Base-by-base conservation (phyloP, 2,888 invertebrate genomes). In the Cryptocheilus praepositus region DNA sequence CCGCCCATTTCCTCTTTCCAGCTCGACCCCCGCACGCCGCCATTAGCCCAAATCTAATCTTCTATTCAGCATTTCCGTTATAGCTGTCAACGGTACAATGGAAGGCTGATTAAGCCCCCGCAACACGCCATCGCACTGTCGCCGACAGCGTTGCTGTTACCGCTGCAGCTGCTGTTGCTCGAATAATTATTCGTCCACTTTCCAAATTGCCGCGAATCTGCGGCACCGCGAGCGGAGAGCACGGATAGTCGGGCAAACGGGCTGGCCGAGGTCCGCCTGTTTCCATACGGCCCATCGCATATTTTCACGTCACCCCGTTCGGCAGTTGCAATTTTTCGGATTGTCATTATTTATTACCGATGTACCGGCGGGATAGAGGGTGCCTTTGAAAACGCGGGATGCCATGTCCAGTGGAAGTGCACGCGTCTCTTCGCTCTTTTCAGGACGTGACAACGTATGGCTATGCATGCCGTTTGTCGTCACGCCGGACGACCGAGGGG, bases 21-120 rank as follows among this genome's bases (percentile, higher is more conserved):
- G 62, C 25, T 67, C 57, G 53, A 28, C 61, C 25, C 44, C 56
- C 67, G 53, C 59, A 62, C 62, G 54, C 62, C 71, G 46, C 73
- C 78, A 76, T 81, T 81, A 81, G 76, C 67, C 72, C 63, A 74
- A 81, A 82, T 76, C 76, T 82, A 81, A 82, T 84, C 76, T 79
- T 68, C 80, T 66, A 79, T 83, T 79, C 81, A 73, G 71, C 77
- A 74, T 78, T 81, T 78, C 73, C 76, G 72, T 76, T 81, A 77
- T 79, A 75, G 71, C 61, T 73, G 74, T 73, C 77, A 70, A 68
- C 68, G 65, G 65, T 71, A 79, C 76, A 81, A 80, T 79, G 68
- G 79, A 74, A 72, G 74, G 78, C 76, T 82, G 80, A 84, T 84
- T 82, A 80, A 82, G 75, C 68, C 71, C 44, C 45, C 18, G 18